Base-by-base conservation (phyloP, 1,140 invertebrate genomes). In the Lucilia cuprina region DNA sequence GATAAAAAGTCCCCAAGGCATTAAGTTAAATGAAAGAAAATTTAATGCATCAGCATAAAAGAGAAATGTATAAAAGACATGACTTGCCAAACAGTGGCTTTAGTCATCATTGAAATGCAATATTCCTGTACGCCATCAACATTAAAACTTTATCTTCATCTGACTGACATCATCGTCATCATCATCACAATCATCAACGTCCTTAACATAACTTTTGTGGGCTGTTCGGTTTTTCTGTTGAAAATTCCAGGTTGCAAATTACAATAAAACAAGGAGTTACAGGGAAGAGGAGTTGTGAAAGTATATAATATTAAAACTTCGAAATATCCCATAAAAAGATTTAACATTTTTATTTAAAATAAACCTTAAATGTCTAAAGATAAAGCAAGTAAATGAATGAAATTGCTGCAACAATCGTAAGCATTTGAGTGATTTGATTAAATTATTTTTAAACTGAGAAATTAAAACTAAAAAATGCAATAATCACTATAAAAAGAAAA, bases 31-130 rank as follows among this genome's bases (percentile, higher is more conserved):
- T 70, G 65, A 70, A 70, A 70, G n/a, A 60, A 70, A 70, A 10
- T 70, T 21, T 70, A 70, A 70, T 70, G 65, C 65, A 70, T 70
- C 65, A 70, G 65, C 65, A 70, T 70, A 70, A 70, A 70, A 65
- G n/a, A 2, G 19, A 70, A 21, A 17, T 21, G 65, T 25, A 9
- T 70, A 21, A 21, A 25, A 70, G n/a, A 70, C 65, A 70, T 70
- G 65, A 70, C 65, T 21, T 70, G 65, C 65, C 65, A 70, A 70
- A 70, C 65, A 70, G 65, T 70, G 65, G 65, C 65, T 70, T 70
- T 21, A 70, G 65, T 21, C 65, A 70, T 70, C 65, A 70, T 70
- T 70, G 65, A 70, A 70, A 70, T 21, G 65, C 65, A 70, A 70
- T 70, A 70, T 70, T 70, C n/a, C 25, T 30, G 25, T 30, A 30